phyloP scores from a whole-genome alignment of 2,888 invertebrate genomes.

The Spisula subtruncata region DNA sequence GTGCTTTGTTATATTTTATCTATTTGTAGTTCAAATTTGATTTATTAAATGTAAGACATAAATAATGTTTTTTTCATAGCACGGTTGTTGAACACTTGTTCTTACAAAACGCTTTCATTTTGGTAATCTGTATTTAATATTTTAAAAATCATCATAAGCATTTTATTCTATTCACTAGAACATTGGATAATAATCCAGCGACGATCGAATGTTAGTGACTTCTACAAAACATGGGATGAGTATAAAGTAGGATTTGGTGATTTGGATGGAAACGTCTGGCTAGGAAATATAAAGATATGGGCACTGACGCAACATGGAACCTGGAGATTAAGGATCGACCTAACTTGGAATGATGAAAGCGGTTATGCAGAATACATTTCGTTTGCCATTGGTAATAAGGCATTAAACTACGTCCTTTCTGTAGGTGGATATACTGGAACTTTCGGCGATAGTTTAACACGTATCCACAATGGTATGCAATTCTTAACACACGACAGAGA shows the following conservation, averaged over 20 bases:
- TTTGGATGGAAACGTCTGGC: not conserved
- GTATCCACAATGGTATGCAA: not conserved
- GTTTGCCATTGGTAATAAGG: not conserved
- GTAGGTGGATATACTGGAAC: not conserved
- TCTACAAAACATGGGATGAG: slow-evolving; percentile 31
- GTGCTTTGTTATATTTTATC: no score
- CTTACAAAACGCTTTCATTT: no score
- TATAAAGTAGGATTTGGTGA: slow-evolving; percentile 22
- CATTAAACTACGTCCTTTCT: not conserved
- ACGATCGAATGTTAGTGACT: not conserved
- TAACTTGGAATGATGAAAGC: not conserved
- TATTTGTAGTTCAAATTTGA: no score
- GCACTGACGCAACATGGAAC: not conserved
- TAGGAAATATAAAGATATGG: slow-evolving; percentile 22
- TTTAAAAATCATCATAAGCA: no score
- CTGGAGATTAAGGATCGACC: slow-evolving; percentile 10
- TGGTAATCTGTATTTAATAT: no score
- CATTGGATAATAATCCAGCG: slow-evolving; percentile 26
- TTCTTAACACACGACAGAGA: slow-evolving; percentile 20
- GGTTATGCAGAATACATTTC: slow-evolving; percentile 14
- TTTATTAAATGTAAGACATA: no score
- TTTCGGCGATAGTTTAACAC: not conserved
- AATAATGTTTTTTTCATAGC: no score
- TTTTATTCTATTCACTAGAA: no score
- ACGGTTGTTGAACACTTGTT: no score